Conservation (phyloP, 2,113 vertebrate species). For the Myiopsitta monachus region DNA sequence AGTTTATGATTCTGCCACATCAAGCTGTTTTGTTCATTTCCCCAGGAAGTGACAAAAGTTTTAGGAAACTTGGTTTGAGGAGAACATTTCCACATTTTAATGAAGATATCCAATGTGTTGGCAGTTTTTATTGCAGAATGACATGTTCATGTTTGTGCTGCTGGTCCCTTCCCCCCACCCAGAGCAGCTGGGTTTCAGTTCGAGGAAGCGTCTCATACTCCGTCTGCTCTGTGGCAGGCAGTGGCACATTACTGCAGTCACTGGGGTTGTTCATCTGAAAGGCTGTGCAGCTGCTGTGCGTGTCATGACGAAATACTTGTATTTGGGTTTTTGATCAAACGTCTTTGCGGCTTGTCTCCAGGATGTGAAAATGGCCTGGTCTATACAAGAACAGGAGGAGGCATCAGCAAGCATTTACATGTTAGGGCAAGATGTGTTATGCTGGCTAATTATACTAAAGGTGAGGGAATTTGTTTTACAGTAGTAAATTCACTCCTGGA, state of each 20-base stretch:
- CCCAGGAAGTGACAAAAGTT: neutral
- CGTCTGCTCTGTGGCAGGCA: neutral
- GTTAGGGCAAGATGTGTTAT: neutral
- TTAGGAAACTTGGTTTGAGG: neutral
- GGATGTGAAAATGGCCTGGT: rapidly evolving
- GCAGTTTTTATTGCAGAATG: neutral
- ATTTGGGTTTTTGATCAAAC: neutral
- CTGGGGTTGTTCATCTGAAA: neutral
- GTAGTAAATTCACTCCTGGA: neutral
- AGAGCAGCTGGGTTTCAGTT: neutral
- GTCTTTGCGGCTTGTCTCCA: neutral
- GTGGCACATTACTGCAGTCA: neutral
- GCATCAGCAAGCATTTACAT: neutral
- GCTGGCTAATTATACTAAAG: too few species aligned
- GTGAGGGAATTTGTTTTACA: neutral
- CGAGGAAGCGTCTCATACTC: neutral
- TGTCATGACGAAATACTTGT: neutral
- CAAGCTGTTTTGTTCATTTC: neutral
- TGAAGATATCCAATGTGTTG: neutral
- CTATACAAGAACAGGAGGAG: neutral
- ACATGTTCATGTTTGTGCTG: neutral
- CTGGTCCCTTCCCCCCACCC: neutral
- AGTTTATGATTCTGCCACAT: neutral
- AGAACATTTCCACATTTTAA: neutral
- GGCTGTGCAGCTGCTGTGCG: neutral